Evolutionary conservation across 2,888 invertebrate species (phyloP), one percentile per base, ranked within the genome.

Genomic region (Apamea crenata): DNA sequence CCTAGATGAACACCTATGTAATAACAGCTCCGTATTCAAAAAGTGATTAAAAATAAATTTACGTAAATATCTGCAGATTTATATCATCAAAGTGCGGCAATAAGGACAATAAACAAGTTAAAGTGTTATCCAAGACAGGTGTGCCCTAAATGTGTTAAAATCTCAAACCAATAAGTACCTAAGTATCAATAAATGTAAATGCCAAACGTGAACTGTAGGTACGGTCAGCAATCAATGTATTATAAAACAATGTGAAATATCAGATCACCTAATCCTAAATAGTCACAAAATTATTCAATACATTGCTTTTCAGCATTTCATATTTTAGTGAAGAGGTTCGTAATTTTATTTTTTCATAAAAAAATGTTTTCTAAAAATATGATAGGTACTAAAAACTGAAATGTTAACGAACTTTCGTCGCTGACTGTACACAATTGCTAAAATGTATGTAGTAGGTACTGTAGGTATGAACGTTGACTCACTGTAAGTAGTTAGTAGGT

Each of bases 401-500:
- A 50, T 56, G 10, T 56, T 25, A 56, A 21, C 18, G 6, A 50
- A 50, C 50, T 50, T 18, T 56, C 10, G 21, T 25, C 25, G 25
- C 56, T 25, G 56, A 25, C 25, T 10, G 8, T 53, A 21, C 21
- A 25, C 53, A 8, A 53, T 53, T 56, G 18, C 63, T 29, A 29
- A 29, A n/a, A 67, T 18, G 32, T 32, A 29, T 36, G 36, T 6
- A 32, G 36, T 4, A 32, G n/a, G 47, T 47, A 14, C 47, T 47
- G 16, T 36, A 21, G 16, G 5, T 25, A 21, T 59, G 44, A 36
- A 65, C 40, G 65, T 70, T 81, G 77, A 61, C 70, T 66, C 21
- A 70, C 83, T 70, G 81, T 66, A 77, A 50, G 14, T 59, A 59
- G 32, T 44, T 44, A 29, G 18, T 56, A 56, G 50, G 50, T 53